Base-by-base conservation (phyloP, 2,888 invertebrate genomes). In the Tetranychus truncatus region DNA sequence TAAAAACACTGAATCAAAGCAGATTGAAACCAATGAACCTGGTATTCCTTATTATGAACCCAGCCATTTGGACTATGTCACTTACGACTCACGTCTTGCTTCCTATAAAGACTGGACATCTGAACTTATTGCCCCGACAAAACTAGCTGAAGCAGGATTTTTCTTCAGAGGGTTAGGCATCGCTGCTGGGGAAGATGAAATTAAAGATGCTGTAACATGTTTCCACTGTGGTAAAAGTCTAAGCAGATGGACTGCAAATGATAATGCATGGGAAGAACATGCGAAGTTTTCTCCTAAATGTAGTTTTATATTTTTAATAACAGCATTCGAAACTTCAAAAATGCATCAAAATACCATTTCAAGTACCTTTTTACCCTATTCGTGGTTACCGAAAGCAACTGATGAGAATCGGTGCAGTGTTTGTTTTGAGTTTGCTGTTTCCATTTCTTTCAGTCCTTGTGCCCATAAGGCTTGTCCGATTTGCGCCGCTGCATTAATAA, bases 401-500 rank as follows among this genome's bases (percentile, higher is more conserved):
- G 9, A 15, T 15, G 55, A 55, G 9, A 15, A 15, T 9, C 9
- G 11, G 0, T 55, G 55, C 15, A 55, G 15, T 15, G 55, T 55
- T 2, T 55, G 55, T 55, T 55, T 55, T 9, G 55, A 55, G 2
- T 55, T 55, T 9, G 11, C 9, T 5, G 55, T 55, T 3, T 9
- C 11, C 82, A 15, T 15, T 9, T 15, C 55, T 15, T 55, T 55
- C 15, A 1, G 1, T 6, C 55, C 55, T 15, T 55, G 85, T 89
- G 74, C 87, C 89, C 0, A 77, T 86, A 0, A 82, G 15, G 4
- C 46, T 72, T 8, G 76, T 74, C 45, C 72, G 6, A 15, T 55
- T 15, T 55, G 55, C 7, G 15, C 55, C 15, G 9, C 55, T 15
- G 9, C 55, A 0, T 15, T 55, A 6, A 8, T 15, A 8, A 55